Evolutionary conservation across 2,113 vertebrate species (phyloP).

Genomic region (Bagarius yarrelli): DNA sequence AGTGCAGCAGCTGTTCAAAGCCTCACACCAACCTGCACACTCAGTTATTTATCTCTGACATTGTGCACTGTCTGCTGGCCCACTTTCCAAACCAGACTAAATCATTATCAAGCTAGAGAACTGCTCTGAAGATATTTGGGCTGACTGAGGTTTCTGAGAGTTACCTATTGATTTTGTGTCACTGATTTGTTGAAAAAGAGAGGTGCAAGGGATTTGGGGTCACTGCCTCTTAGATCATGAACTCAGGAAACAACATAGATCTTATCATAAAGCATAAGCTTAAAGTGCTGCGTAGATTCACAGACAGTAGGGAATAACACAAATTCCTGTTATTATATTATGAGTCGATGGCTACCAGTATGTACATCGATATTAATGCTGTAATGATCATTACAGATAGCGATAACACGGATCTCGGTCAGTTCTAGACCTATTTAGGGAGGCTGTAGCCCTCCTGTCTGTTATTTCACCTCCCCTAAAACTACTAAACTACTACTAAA

Average conservation of each 20-base stretch:
- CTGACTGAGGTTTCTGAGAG: slow-evolving; percentile 65
- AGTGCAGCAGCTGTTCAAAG: slow-evolving; percentile 16
- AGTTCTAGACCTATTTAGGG: too few relatives aligned
- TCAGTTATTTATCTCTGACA: slow-evolving; percentile 45
- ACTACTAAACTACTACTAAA: too few relatives aligned
- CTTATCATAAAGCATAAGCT: slow-evolving; percentile 12
- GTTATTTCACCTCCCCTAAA: too few relatives aligned
- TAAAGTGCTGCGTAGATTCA: slow-evolving; percentile 19
- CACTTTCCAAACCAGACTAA: slow-evolving; percentile 34
- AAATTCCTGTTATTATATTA: too few relatives aligned
- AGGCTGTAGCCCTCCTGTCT: too few relatives aligned
- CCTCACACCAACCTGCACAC: slow-evolving; percentile 16
- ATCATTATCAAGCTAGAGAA: slow-evolving; percentile 45
- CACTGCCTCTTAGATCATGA: slow-evolving; percentile 12
- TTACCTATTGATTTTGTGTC: slow-evolving; percentile 70
- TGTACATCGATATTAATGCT: too few relatives aligned
- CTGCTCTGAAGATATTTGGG: slow-evolving; percentile 61
- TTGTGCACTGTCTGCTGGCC: slow-evolving; percentile 19
- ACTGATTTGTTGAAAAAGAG: slow-evolving; percentile 49
- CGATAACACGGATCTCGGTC: too few relatives aligned
- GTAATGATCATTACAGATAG: too few relatives aligned
- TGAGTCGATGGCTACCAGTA: too few relatives aligned
- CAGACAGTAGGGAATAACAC: too few relatives aligned
- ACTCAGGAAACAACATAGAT: slow-evolving; percentile 22
- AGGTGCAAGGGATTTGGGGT: slow-evolving; percentile 63